Conservation (phyloP, 2,797 vertebrate genomes). For the Phoebastria nigripes region DNA sequence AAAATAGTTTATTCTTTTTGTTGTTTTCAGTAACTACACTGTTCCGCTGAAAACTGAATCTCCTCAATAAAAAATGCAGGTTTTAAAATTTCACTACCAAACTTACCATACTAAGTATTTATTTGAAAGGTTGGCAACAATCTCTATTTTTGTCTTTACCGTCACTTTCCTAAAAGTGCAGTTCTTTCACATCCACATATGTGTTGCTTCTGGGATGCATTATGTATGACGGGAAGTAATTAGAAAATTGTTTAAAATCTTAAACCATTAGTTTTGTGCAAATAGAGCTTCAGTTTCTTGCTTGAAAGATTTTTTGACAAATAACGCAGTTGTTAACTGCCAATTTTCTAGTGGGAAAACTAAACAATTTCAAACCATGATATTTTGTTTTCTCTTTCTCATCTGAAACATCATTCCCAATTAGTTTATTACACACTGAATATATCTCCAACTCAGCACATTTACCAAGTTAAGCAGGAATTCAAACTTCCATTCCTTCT, state of each 20-base stretch:
- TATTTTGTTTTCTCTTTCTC: background rate
- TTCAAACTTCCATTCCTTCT: background rate
- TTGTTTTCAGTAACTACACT: background rate
- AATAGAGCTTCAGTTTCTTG: background rate
- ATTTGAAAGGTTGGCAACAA: background rate
- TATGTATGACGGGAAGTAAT: background rate
- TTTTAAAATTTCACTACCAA: background rate
- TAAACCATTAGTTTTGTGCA: background rate
- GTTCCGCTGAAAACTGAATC: background rate
- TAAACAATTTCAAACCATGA: background rate
- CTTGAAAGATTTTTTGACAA: background rate
- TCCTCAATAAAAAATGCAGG: background rate
- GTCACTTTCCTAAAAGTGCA: background rate
- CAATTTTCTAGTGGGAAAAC: constrained; percentile 5
- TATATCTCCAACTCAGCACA: background rate
- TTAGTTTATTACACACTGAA: background rate
- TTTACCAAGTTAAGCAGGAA: background rate
- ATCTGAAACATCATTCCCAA: background rate
- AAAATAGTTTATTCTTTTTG: background rate
- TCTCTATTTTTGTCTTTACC: background rate
- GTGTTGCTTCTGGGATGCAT: background rate
- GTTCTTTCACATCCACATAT: background rate
- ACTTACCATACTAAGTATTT: background rate
- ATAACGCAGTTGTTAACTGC: background rate
- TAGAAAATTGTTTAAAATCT: background rate